Percentiles rank a stretch among this genome's conserved stretches.
These are phyloP conservation scores for Chromis chromis DNA, from an alignment of 2,797 vertebrate species.

Conservation along the genomic window DNA sequence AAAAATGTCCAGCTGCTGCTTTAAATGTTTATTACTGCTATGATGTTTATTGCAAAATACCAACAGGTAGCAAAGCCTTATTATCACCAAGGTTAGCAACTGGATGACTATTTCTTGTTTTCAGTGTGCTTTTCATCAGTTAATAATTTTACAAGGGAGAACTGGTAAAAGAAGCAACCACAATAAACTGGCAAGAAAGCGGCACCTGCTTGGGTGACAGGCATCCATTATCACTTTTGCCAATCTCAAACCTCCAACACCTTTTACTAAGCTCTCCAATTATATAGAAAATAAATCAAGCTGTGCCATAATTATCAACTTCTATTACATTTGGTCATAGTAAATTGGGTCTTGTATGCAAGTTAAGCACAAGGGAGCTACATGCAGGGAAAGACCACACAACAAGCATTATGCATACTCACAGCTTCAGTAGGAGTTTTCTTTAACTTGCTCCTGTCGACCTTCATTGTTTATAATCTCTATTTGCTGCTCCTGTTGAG, in stretches of 20 bases:
- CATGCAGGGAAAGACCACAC: neutral
- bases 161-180: neutral
- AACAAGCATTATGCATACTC: constrained; percentile 76
- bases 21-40: neutral
- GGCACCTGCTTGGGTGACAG: neutral
- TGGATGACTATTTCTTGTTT: neutral
- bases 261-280: neutral
- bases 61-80: neutral
- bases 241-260: neutral
- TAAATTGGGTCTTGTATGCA: constrained; percentile 1
- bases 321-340: neutral
- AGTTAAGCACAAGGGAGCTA: neutral
- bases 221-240: too few species aligned
- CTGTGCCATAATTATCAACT: neutral
- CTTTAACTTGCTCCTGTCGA: constrained; percentile 97
- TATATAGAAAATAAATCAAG: neutral
- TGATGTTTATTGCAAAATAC: neutral
- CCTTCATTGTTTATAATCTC: constrained; percentile 93
- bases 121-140: neutral
- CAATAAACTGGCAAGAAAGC: neutral
- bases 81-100: neutral
- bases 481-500: constrained; percentile 84
- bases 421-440: constrained; percentile 98
- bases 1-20: neutral
- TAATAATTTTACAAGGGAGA: neutral